Evolutionary conservation across 2,797 vertebrate species (phyloP).

Genomic region (Peromyscus melanophrys): DNA sequence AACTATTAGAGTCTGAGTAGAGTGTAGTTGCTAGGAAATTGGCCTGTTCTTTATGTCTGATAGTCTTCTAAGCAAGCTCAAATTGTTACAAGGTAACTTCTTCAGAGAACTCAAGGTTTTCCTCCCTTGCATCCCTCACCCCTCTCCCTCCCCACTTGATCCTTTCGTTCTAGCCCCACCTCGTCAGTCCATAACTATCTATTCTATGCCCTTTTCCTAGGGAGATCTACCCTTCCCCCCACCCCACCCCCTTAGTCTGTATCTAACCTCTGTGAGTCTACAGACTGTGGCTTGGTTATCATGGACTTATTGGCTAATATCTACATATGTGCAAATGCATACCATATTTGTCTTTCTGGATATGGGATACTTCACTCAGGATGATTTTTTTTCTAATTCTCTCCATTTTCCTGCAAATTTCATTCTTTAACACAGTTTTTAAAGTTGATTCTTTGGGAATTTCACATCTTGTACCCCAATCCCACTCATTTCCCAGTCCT

Average conservation of each 20-base stretch:
- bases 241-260: neutral
- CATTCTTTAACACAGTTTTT: neutral
- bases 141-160: neutral
- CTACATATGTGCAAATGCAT: neutral
- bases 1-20: slow-evolving; percentile 74
- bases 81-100: neutral
- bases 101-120: neutral
- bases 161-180: neutral
- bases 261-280: neutral
- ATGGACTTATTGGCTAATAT: neutral
- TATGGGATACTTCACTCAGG: neutral
- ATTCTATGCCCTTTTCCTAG: neutral
- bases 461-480: neutral
- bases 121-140: neutral
- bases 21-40: slow-evolving; percentile 46
- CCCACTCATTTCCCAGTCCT: neutral
- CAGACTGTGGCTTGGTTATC: neutral
- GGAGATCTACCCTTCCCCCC: neutral
- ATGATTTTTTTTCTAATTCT: neutral
- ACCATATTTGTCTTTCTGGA: neutral
- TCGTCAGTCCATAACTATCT: neutral
- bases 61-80: slow-evolving; percentile 63
- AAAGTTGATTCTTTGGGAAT: neutral
- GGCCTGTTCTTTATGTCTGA: slow-evolving; percentile 53
- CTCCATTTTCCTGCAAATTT: neutral